These are phyloP conservation scores for Labeo calbasu DNA, from an alignment of 2,797 vertebrate genomes.

Conservation along the genomic window DNA sequence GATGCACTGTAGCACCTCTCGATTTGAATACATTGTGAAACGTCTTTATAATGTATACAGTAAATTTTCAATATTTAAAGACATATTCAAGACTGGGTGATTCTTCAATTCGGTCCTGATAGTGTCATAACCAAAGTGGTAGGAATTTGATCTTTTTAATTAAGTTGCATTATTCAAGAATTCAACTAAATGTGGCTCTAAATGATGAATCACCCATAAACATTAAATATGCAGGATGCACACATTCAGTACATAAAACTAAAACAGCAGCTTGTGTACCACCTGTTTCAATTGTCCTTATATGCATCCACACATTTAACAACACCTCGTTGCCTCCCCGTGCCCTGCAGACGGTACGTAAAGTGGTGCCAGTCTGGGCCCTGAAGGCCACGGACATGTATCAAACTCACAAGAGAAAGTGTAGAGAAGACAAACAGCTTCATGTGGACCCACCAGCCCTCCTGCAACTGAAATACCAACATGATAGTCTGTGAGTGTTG, in stretches of 20 bases:
- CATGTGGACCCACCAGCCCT: constrained; percentile 10
- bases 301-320: constrained; percentile 37
- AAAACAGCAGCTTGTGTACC: constrained; percentile 23
- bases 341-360: constrained; percentile 50
- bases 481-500: constrained; percentile 41
- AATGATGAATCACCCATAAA: not conserved
- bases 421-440: constrained; percentile 40
- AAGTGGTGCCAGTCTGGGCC: constrained; percentile 37
- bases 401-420: constrained; percentile 29
- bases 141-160: constrained; percentile 1
- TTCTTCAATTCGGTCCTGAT: not conserved
- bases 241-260: constrained; percentile 4
- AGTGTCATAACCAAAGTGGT: not conserved
- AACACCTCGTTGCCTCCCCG: constrained; percentile 12
- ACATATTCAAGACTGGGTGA: not conserved
- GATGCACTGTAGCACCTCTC: not conserved
- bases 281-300: constrained; percentile 40
- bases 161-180: not conserved
- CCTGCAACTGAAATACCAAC: constrained; percentile 41
- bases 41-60: not conserved
- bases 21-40: constrained; percentile 1
- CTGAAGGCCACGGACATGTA: constrained; percentile 20
- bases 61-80: not conserved
- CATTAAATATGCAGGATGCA: constrained; percentile 20
- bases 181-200: not conserved